Percentiles rank a stretch among this genome's conserved stretches.
Evolutionary conservation across 2,797 vertebrate genomes (phyloP).

Genomic region (Acridotheres tristis): DNA sequence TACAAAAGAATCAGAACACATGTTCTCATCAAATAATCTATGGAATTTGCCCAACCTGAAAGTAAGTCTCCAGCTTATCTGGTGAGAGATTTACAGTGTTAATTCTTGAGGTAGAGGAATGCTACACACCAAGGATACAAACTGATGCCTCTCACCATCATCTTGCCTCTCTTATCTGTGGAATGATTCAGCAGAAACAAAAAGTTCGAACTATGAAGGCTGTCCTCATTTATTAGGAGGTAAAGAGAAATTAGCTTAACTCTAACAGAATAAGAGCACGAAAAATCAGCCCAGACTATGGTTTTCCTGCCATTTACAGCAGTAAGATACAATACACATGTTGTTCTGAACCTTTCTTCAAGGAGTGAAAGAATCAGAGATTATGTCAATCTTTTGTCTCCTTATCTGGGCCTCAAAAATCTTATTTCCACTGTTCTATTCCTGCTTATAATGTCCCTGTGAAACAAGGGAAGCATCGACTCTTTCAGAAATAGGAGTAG

Average conservation of each 20-base stretch:
- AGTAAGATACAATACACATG: not conserved
- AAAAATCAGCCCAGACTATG: not conserved
- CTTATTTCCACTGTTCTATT: not conserved
- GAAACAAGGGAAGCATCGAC: not conserved
- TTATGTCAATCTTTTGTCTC: not conserved
- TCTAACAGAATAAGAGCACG: not conserved
- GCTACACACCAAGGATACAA: not conserved
- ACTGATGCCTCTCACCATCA: not conserved
- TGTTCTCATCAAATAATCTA: not conserved
- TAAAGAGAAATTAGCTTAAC: not conserved
- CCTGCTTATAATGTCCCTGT: not conserved
- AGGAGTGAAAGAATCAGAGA: not conserved
- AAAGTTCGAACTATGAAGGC: not conserved
- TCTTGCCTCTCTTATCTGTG: not conserved
- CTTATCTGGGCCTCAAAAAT: not conserved
- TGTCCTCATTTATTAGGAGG: not conserved
- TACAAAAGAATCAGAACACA: not conserved
- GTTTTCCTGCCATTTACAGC: not conserved
- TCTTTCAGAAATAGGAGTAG: not conserved
- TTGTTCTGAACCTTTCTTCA: not conserved
- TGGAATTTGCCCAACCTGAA: not conserved
- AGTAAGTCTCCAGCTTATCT: not conserved
- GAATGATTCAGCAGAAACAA: conserved; percentile 51
- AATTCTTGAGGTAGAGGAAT: not conserved
- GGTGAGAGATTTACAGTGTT: not conserved